Base-by-base conservation (phyloP, 2,797 vertebrate species). In the Gallinago solitaria region DNA sequence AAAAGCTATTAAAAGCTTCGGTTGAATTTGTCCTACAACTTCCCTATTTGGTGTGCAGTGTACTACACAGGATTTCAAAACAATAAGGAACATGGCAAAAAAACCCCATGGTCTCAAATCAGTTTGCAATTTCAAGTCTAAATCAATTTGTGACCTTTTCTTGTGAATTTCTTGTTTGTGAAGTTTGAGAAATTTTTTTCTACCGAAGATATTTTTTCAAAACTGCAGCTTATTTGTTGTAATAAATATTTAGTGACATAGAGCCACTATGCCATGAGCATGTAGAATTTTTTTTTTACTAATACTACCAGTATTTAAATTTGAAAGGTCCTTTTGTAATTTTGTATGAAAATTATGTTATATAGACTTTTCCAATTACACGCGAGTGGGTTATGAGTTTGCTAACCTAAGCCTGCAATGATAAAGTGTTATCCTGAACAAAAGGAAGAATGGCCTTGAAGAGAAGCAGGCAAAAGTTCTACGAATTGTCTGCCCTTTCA, bases 231-330 rank as follows among this genome's bases (percentile, higher is more conserved):
- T 75, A 59, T 47, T 56, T 61, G 20, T 45, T 50, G 16, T 20
- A 57, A 76, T 47, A 69, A 45, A 45, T 67, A 47, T 53, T 87
- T 9, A 37, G 3, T 24, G 25, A n/a, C 10, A 15, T 1, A 33
- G 3, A 84, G 21, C 11, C 27, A 7, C 9, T 27, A 18, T 5
- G 57, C 18, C 8, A 4, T 16, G 14, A 56, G 21, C 3, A 0
- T 11, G 11, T 13, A 54, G 35, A 76, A 43, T 48, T 37, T 71
- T n/a, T 33, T 0, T 64, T 70, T 70, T 48, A 74, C 10, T 50
- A 25, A 64, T 77, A 45, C 2, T 16, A 48, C 7, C 20, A 9
- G 4, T 20, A 28, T 2, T 73, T 54, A 41, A 56, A 83, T 56
- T 87, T 67, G 33, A 75, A 71, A 88, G 5, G 1, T 25, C 8